These are phyloP conservation scores for Oreochromis niloticus DNA, from an alignment of 2,113 vertebrate genomes.

Conservation along the genomic window DNA sequence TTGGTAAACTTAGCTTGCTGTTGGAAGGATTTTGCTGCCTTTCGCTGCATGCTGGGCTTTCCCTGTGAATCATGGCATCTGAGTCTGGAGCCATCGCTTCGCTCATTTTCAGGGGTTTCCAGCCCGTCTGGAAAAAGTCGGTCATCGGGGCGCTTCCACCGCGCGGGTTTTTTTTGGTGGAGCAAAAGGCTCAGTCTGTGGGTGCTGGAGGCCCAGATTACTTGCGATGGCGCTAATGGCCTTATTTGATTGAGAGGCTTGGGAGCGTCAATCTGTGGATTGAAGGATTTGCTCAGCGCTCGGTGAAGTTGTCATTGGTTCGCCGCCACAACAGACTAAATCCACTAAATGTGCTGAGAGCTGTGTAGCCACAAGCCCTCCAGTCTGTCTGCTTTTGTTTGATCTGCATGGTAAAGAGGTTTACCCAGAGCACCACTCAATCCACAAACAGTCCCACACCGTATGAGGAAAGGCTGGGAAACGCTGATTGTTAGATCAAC, in stretches of 20 bases:
- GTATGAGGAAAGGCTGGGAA: neutral
- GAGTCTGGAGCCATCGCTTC: neutral
- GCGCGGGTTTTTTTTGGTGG: neutral
- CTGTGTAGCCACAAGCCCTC: neutral
- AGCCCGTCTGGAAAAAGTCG: neutral
- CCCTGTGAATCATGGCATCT: neutral
- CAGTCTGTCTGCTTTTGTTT: conserved; percentile 25
- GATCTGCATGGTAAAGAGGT: conserved; percentile 53
- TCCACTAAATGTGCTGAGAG: conserved; percentile 2
- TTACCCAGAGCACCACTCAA: conserved; percentile 40
- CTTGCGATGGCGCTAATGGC: conserved; percentile 39
- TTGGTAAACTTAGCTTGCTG: neutral
- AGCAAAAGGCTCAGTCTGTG: neutral
- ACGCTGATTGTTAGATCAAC: conserved; percentile 38
- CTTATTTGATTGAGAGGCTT: conserved; percentile 55
- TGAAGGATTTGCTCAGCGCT: conserved; percentile 51
- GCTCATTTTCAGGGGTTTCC: neutral
- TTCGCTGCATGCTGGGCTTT: neutral
- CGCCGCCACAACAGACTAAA: conserved; percentile 18
- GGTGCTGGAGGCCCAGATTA: neutral
- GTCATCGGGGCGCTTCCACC: neutral
- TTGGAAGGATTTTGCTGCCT: neutral
- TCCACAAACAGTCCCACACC: conserved; percentile 13
- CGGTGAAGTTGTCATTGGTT: conserved; percentile 49
- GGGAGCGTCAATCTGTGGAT: conserved; percentile 22